phyloP scores from a whole-genome alignment of 2,113 vertebrate species.

The Ariopsis seemanni region DNA sequence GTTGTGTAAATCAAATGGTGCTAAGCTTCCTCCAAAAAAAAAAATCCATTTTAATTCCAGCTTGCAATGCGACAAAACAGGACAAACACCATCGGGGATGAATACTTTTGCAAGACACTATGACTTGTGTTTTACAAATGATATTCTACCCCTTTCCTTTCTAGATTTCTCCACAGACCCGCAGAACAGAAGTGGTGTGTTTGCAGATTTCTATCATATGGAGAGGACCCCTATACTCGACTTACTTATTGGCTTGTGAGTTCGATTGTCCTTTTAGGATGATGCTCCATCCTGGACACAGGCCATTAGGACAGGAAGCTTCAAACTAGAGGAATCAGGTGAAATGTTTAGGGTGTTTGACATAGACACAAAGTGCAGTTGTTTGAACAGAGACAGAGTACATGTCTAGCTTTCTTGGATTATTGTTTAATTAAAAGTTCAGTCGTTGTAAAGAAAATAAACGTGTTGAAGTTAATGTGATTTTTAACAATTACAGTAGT shows the following conservation, averaged over 20 bases:
- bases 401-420: neutral
- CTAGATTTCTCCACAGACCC: neutral
- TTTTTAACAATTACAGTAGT: neutral
- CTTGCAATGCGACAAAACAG: too few species aligned
- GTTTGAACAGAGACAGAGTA: neutral
- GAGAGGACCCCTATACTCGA: neutral
- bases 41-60: too few species aligned
- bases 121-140: neutral
- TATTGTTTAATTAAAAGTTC: neutral
- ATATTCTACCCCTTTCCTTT: neutral
- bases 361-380: neutral
- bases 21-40: too few species aligned
- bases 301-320: slow-evolving; percentile 75
- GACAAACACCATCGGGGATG: too few species aligned
- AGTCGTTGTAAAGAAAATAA: neutral
- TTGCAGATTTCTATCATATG: neutral
- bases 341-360: neutral
- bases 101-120: too few species aligned
- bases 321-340: slow-evolving; percentile 69
- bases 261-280: slow-evolving; percentile 71
- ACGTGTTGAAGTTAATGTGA: neutral
- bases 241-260: slow-evolving; percentile 72
- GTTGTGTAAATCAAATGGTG: too few species aligned
- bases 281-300: slow-evolving; percentile 78
- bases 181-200: neutral